A percentile compares a stretch with the other conserved stretches of the same genome.
These are phyloP conservation scores for Antechinus flavipes DNA, from an alignment of 2,113 vertebrate genomes.

Conservation along the genomic window DNA sequence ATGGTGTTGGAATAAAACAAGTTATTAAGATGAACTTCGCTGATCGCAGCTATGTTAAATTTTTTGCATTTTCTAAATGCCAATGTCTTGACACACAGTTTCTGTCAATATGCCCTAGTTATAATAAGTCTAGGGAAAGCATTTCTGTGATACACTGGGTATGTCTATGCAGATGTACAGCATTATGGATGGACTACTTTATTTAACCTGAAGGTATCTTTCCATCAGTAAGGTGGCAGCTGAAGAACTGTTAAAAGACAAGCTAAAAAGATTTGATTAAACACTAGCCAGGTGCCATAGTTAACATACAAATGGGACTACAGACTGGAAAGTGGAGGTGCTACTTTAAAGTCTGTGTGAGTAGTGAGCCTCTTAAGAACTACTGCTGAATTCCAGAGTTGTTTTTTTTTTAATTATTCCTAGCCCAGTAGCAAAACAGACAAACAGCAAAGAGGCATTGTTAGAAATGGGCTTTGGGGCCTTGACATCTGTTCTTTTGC, in stretches of 20 bases:
- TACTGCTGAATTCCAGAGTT: background rate
- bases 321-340: background rate
- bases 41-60: background rate
- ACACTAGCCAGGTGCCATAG: background rate
- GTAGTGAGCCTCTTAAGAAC: background rate
- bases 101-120: background rate
- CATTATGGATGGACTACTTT: background rate
- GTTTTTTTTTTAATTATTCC: background rate
- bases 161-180: background rate
- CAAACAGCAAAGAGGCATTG: slow-evolving; percentile 5
- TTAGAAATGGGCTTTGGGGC: background rate
- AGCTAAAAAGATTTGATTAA: background rate
- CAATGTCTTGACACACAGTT: background rate
- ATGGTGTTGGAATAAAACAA: background rate
- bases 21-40: background rate
- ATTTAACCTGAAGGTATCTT: background rate
- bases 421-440: background rate
- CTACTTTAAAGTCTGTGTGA: background rate
- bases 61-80: background rate
- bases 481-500: slow-evolving; percentile 5
- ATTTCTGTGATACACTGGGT: background rate
- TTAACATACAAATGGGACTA: background rate
- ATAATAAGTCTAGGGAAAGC: background rate
- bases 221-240: background rate
- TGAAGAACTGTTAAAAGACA: background rate